Conservation (phyloP, 1,140 invertebrate species). For the Tetraneura akinire region DNA sequence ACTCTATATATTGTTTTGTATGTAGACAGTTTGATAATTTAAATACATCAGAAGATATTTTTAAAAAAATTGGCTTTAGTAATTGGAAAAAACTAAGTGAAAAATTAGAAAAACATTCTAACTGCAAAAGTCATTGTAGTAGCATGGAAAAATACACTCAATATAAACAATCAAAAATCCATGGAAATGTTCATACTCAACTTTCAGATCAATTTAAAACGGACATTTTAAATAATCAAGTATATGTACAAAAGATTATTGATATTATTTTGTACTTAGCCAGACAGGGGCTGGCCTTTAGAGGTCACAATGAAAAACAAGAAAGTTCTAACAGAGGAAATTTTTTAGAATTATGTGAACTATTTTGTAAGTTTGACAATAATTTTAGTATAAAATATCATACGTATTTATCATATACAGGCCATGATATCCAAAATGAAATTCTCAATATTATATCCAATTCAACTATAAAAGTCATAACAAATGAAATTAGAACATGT, state of each 20-base stretch:
- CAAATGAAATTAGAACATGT: conserved; percentile 27
- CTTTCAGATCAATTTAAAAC: conserved; percentile 4
- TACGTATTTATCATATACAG: background rate
- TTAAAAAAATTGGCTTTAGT: conserved; percentile 6
- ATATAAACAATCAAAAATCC: background rate
- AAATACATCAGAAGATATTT: conserved; percentile 10
- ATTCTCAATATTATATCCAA: conserved; percentile 17
- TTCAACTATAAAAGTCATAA: conserved; percentile 26
- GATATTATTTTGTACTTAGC: conserved; percentile 11
- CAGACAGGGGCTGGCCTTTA: background rate
- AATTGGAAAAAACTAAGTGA: conserved; percentile 24
- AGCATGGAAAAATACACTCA: conserved; percentile 4
- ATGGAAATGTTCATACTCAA: conserved; percentile 1
- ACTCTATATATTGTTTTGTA: background rate
- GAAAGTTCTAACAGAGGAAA: background rate
- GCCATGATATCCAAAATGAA: conserved; percentile 31
- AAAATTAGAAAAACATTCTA: conserved; percentile 2
- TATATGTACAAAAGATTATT: conserved; percentile 5
- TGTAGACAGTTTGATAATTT: conserved; percentile 30
- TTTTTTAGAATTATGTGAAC: conserved; percentile 26
- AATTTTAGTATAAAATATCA: conserved; percentile 1
- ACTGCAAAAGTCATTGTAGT: conserved; percentile 7
- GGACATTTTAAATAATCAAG: background rate
- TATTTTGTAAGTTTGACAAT: conserved; percentile 5
- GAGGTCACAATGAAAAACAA: conserved; percentile 18